Evolutionary conservation across 2,888 invertebrate species (phyloP).

Genomic region (Campopleginae sp.): DNA sequence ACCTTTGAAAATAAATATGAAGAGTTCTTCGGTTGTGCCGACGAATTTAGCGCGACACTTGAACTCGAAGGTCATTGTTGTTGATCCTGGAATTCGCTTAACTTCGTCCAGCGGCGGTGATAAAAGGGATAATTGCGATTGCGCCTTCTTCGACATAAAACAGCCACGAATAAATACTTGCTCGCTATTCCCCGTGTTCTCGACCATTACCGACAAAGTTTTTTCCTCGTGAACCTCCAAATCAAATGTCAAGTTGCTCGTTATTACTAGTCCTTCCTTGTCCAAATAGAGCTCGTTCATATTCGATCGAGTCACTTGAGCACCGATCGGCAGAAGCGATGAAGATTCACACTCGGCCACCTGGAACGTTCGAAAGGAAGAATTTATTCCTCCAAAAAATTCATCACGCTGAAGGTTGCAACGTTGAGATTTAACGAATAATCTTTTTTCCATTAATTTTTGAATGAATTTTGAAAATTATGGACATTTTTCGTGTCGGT

Average conservation of each 20-base stretch:
- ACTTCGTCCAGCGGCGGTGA: slow-evolving; percentile 82
- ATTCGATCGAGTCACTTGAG: slow-evolving; percentile 58
- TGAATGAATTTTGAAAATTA: too few relatives aligned
- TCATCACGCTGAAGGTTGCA: too few relatives aligned
- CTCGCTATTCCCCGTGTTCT: slow-evolving; percentile 83
- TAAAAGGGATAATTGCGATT: slow-evolving; percentile 85
- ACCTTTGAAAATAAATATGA: slow-evolving; percentile 87
- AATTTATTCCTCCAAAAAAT: neutral
- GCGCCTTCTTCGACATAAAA: slow-evolving; percentile 85
- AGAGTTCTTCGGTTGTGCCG: slow-evolving; percentile 87
- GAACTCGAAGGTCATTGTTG: slow-evolving; percentile 84
- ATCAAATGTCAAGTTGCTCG: slow-evolving; percentile 83
- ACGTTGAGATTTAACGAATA: too few relatives aligned
- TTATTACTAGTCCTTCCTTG: slow-evolving; percentile 86
- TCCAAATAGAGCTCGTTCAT: slow-evolving; percentile 79
- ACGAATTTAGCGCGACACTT: slow-evolving; percentile 86
- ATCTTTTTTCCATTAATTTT: too few relatives aligned
- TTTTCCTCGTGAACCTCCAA: slow-evolving; percentile 83
- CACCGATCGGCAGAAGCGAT: neutral
- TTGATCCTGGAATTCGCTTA: slow-evolving; percentile 83
- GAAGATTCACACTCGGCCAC: slow-evolving; percentile 53
- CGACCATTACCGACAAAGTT: slow-evolving; percentile 84
- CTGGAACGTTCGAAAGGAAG: slow-evolving; percentile 55
- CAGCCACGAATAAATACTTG: slow-evolving; percentile 85
- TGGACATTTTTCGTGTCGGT: too few relatives aligned